Evolutionary conservation across 1,140 invertebrate genomes (phyloP).

Genomic region (Heterodera schachtii): DNA sequence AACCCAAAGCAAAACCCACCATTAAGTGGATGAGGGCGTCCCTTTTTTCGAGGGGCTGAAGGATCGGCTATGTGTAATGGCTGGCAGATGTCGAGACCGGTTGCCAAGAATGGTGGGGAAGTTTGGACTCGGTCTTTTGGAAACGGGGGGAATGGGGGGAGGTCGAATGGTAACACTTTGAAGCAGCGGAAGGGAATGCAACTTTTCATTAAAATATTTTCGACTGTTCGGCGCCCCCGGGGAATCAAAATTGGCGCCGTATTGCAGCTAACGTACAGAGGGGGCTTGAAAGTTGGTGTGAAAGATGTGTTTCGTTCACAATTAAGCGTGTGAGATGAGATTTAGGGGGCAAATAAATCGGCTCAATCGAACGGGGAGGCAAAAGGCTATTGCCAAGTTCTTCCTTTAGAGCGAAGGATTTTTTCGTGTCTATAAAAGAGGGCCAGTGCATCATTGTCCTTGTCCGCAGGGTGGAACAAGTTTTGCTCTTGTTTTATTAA

Average conservation of each 20-base stretch:
- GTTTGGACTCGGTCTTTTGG: background rate
- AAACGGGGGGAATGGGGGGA: constrained; percentile 5
- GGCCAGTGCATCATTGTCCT: background rate
- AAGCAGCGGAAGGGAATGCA: background rate
- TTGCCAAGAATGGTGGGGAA: background rate
- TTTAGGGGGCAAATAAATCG: constrained; percentile 8
- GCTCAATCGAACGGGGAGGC: background rate
- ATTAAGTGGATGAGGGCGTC: constrained; percentile 16
- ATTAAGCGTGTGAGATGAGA: background rate
- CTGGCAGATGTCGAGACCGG: constrained; percentile 12
- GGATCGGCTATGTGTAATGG: background rate
- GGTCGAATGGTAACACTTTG: background rate
- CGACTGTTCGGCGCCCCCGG: background rate
- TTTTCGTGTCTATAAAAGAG: background rate
- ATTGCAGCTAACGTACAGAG: background rate
- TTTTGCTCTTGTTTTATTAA: constrained; percentile 1
- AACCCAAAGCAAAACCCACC: constrained; percentile 20
- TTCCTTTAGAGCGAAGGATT: background rate
- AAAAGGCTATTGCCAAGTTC: background rate
- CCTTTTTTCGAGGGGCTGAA: background rate
- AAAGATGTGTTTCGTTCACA: background rate
- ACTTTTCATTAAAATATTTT: background rate
- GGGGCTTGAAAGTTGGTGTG: background rate
- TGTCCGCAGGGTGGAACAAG: background rate
- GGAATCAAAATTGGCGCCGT: background rate